Conservation (phyloP, 2,797 vertebrate species). For the Argyrosomus regius region DNA sequence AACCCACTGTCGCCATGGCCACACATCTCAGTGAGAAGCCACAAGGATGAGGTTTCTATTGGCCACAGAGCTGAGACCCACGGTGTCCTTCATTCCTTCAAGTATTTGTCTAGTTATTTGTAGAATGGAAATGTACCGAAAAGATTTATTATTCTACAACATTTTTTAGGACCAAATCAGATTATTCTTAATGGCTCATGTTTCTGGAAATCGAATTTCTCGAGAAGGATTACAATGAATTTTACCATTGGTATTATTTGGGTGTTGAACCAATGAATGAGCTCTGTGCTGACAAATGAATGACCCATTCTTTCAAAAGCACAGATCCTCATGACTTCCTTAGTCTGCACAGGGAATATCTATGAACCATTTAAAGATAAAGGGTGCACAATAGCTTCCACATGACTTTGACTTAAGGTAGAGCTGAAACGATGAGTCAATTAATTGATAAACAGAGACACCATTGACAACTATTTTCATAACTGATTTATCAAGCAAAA, state of each 20-base stretch:
- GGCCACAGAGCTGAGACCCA: constrained; percentile 16
- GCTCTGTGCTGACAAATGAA: constrained; percentile 22
- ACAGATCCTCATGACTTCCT: constrained; percentile 21
- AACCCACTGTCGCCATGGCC: constrained; percentile 34
- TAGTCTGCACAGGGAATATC: background rate
- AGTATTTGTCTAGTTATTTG: constrained; percentile 2
- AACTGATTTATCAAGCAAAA: background rate
- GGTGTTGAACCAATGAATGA: background rate
- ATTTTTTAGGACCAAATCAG: background rate
- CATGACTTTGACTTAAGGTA: background rate
- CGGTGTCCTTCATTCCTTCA: background rate
- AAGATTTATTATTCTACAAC: background rate
- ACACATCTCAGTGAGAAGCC: constrained; percentile 22
- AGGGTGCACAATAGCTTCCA: background rate
- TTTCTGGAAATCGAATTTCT: background rate
- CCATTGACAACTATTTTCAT: background rate
- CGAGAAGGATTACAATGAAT: background rate
- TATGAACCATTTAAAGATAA: constrained; percentile 1
- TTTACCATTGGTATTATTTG: background rate
- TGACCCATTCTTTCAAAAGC: constrained; percentile 30
- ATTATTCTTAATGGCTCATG: background rate
- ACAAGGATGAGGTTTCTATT: constrained; percentile 20
- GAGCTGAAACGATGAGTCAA: background rate
- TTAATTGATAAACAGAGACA: background rate
- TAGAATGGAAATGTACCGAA: background rate